Conservation (phyloP, 2,113 vertebrate genomes). For the Nesoenas mayeri region DNA sequence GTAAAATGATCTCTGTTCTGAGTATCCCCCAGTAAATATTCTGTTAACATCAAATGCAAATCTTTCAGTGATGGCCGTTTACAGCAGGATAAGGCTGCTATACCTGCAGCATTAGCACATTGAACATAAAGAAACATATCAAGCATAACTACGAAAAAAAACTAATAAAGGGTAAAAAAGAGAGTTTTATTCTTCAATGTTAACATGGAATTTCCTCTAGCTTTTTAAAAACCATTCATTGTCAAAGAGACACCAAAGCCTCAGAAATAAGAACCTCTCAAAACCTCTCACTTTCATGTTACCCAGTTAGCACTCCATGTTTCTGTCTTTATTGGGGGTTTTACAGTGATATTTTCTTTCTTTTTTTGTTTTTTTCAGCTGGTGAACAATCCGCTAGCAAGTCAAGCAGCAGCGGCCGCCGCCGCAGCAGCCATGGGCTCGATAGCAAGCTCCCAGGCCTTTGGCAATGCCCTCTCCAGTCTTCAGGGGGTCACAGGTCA, state of each 20-base stretch:
- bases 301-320: background rate
- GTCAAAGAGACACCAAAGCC: background rate
- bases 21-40: background rate
- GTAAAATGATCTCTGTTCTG: background rate
- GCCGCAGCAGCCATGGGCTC: slow-evolving; percentile 94
- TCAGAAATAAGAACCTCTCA: background rate
- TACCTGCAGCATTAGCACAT: background rate
- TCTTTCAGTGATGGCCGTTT: background rate
- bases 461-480: slow-evolving; percentile 92
- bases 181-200: background rate
- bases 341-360: slow-evolving; percentile 62
- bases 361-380: slow-evolving; percentile 78
- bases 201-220: background rate
- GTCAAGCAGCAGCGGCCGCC: slow-evolving; percentile 90
- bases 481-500: slow-evolving; percentile 96
- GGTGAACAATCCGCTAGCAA: slow-evolving; percentile 92
- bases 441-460: slow-evolving; percentile 92
- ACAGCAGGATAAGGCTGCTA: background rate
- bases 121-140: background rate
- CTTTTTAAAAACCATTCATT: background rate
- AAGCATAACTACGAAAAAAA: background rate
- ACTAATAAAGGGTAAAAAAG: background rate
- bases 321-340: background rate
- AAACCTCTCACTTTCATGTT: background rate
- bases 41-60: background rate